Conservation (phyloP, 2,888 invertebrate genomes). For the Sminthurides aquaticus region DNA sequence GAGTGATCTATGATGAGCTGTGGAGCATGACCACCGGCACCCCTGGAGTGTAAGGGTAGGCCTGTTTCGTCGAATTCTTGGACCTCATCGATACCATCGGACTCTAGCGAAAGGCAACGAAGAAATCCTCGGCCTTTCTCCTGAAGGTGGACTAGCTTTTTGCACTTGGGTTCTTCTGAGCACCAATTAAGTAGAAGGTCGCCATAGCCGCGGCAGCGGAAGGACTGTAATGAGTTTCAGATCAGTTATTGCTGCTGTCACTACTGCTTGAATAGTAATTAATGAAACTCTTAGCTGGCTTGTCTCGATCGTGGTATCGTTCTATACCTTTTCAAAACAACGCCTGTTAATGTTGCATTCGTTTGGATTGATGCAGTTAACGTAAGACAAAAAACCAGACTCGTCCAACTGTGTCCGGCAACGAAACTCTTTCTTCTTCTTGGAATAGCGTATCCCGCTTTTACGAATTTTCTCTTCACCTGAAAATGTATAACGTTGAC, state of each 20-base stretch:
- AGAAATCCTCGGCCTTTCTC: neutral
- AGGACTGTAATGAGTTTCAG: too few species aligned
- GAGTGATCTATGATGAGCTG: neutral
- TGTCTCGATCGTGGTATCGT: too few species aligned
- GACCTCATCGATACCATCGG: constrained; percentile 14
- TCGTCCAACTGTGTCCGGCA: constrained; percentile 11
- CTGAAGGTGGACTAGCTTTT: neutral
- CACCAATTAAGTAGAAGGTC: neutral
- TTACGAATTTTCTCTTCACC: neutral
- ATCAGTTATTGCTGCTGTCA: too few species aligned
- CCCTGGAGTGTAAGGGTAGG: neutral
- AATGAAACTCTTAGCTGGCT: too few species aligned
- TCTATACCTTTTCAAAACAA: constrained; percentile 15
- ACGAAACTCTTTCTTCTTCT: constrained; percentile 6
- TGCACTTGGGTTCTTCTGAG: neutral
- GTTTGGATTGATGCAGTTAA: constrained; percentile 10
- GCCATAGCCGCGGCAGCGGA: neutral
- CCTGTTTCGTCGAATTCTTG: constrained; percentile 2
- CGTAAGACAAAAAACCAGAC: constrained; percentile 5
- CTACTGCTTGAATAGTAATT: too few species aligned
- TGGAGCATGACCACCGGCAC: neutral
- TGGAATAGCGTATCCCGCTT: constrained; percentile 5
- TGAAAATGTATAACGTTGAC: too few species aligned
- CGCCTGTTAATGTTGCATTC: constrained; percentile 10
- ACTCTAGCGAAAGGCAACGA: neutral